Percentiles rank a stretch among this genome's conserved stretches.
phyloP scores from a whole-genome alignment of 2,888 invertebrate species.

The Drosophila falleni region DNA sequence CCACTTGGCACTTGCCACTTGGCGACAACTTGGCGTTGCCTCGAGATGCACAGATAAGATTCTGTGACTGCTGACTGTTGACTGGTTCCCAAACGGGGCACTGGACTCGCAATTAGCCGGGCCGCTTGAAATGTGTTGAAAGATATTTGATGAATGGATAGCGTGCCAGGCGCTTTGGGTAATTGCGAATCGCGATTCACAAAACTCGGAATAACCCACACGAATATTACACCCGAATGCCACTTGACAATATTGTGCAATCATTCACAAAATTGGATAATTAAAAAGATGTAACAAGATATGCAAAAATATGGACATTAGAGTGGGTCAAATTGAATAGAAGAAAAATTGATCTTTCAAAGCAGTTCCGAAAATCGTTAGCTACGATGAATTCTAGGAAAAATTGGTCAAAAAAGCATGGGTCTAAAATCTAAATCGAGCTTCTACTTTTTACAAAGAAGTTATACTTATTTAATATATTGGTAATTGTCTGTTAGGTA shows the following conservation, averaged over 20 bases:
- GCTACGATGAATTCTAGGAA: no score
- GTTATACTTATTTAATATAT: no score
- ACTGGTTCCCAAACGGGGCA: constrained; percentile 49
- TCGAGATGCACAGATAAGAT: constrained; percentile 78
- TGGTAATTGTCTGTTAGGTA: no score
- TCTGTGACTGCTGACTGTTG: constrained; percentile 62
- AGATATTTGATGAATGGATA: constrained; percentile 77
- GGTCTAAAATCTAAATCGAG: no score
- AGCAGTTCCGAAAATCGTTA: no score
- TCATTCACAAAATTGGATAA: neutral
- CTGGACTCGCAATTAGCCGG: constrained; percentile 64
- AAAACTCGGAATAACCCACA: constrained; percentile 3
- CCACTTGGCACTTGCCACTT: constrained; percentile 49
- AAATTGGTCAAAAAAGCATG: no score
- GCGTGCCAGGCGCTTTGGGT: constrained; percentile 44
- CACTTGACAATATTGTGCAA: neutral
- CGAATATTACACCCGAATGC: neutral
- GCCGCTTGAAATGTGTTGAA: constrained; percentile 76
- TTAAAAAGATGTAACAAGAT: neutral
- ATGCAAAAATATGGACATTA: neutral
- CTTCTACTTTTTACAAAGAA: no score
- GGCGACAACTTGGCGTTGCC: constrained; percentile 75
- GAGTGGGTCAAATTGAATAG: no score
- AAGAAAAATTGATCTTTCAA: no score
- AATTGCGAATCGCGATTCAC: constrained; percentile 11